Conservation (phyloP, 2,113 vertebrate species). For the Piaya cayana region DNA sequence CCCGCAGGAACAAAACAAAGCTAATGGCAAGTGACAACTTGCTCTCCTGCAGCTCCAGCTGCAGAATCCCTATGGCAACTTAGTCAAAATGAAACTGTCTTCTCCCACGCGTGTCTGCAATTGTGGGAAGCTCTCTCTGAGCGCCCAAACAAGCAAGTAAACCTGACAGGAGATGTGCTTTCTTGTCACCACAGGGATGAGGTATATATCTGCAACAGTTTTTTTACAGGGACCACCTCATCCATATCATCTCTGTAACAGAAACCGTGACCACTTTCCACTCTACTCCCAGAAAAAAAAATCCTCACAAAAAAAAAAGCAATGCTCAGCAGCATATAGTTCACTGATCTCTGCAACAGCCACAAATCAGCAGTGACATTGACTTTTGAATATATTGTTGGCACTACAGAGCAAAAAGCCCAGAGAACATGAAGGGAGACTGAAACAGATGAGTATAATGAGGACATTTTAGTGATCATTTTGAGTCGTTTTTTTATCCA, state of each 20-base stretch:
- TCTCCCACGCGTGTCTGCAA: neutral
- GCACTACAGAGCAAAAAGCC: neutral
- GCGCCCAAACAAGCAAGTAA: neutral
- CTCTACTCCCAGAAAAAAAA: neutral
- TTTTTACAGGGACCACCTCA: neutral
- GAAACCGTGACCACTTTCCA: neutral
- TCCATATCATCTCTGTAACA: neutral
- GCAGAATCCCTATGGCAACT: slow-evolving; percentile 50
- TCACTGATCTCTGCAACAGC: neutral
- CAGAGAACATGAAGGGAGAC: neutral
- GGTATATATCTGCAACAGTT: neutral
- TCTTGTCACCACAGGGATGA: neutral
- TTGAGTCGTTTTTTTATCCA: neutral
- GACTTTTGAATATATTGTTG: neutral
- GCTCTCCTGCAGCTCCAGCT: slow-evolving; percentile 37
- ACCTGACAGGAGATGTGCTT: slow-evolving; percentile 1
- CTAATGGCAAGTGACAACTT: slow-evolving; percentile 40
- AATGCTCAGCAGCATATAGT: neutral
- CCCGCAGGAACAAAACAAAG: neutral
- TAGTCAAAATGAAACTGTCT: slow-evolving; percentile 35
- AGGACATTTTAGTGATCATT: neutral
- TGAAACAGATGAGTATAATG: neutral
- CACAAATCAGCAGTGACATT: neutral
- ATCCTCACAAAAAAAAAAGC: neutral
- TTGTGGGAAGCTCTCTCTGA: neutral